Evolutionary conservation across 2,888 invertebrate genomes (phyloP), one percentile per base, ranked within the genome.

Genomic region (Stenotaenia linearis): DNA sequence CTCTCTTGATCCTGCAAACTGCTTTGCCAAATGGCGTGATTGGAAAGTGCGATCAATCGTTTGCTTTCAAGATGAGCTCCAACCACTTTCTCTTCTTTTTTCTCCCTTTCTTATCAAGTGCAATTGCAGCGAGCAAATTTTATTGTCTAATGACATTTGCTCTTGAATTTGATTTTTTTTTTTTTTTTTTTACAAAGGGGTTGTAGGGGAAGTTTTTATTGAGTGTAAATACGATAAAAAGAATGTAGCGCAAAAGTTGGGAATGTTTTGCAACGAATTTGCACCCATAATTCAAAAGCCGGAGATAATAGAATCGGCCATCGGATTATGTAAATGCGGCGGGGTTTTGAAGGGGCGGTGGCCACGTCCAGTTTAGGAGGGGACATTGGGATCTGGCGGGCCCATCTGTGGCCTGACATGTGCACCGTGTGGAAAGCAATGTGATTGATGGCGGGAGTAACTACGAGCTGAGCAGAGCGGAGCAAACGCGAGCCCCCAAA

Each of bases 361-460:
- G 45, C 45, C 45, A 45, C 45, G 69, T 69, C 69, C 75, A 35
- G 75, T 75, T n/a, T 32, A 28, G 32, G 9, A 37, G 75, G 6
- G 75, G 35, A 32, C 35, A 75, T 28, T 75, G 37, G 75, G 75
- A 75, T 18, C 9, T 32, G 75, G 75, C 4, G 37, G 75, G 37
- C 77, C 35, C 77, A 77, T 77, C 40, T 77, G 77, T 77, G 77
- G 77, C 40, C 21, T 77, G 77, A 77, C 77, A 23, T 40, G 77
- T 37, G 77, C 77, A 45, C 40, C 45, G 40, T 40, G 40, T 77
- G 77, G 77, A 77, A 69, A 40, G 77, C 77, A 77, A 77, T 77
- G 77, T 40, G 77, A 77, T 77, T 37, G 77, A 77, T 77, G 76
- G 32, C 37, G 69, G 69, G 69, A 25, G 69, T 69, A 69, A 69